phyloP scores from a whole-genome alignment of 2,113 vertebrate species.

The Gymnorhina tibicen region DNA sequence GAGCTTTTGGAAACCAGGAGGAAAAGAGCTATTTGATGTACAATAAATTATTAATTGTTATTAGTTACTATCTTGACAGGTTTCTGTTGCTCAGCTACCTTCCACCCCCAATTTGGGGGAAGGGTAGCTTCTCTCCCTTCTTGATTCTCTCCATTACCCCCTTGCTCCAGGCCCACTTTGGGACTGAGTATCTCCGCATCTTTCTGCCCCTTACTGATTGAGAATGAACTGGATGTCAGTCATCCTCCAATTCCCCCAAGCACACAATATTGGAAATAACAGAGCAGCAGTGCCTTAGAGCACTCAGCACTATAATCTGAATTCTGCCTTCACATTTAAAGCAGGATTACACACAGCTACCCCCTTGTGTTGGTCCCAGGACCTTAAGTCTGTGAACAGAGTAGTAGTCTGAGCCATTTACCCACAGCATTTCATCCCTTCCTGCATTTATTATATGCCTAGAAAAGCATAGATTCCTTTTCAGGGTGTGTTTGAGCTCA shows the following conservation, averaged over 20 bases:
- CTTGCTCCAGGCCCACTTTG: not conserved
- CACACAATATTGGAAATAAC: not conserved
- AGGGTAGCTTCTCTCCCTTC: not conserved
- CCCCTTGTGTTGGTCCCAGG: not conserved
- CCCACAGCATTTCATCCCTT: not conserved
- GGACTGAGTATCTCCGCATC: not conserved
- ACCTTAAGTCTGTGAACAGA: not conserved
- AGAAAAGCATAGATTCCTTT: not conserved
- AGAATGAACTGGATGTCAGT: not conserved
- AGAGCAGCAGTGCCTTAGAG: not conserved
- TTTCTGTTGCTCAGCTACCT: slow-evolving; percentile 15
- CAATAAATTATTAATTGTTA: slow-evolving; percentile 66
- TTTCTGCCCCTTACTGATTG: not conserved
- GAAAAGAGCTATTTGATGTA: slow-evolving; percentile 56
- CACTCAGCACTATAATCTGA: not conserved
- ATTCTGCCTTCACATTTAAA: not conserved
- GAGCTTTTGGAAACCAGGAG: slow-evolving; percentile 62
- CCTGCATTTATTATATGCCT: not conserved
- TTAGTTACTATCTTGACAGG: slow-evolving; percentile 44
- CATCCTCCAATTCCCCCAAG: not conserved
- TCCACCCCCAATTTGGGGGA: not conserved
- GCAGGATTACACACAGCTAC: not conserved
- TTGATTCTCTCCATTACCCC: not conserved
- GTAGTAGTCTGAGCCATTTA: not conserved
- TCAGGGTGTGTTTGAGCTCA: not conserved